These are phyloP conservation scores for Enoplosus armatus DNA, from an alignment of 2,797 vertebrate species.

Conservation along the genomic window DNA sequence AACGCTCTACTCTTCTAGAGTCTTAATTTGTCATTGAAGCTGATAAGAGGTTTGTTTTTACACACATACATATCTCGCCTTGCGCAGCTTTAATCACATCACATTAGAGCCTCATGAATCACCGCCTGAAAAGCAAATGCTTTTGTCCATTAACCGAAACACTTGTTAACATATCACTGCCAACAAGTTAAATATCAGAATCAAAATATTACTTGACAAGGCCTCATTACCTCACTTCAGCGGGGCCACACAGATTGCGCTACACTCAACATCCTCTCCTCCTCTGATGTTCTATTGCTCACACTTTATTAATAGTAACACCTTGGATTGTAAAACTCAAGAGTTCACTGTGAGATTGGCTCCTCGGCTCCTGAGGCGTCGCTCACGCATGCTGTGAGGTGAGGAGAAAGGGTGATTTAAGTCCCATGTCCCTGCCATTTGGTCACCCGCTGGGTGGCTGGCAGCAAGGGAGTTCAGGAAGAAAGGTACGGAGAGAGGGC, in stretches of 20 bases:
- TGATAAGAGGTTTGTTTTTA: not conserved
- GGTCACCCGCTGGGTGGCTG: constrained; percentile 50
- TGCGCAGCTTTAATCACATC: not conserved
- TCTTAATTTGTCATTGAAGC: not conserved
- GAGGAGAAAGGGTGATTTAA: constrained; percentile 48
- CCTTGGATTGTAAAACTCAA: no score
- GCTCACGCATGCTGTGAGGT: constrained; percentile 41
- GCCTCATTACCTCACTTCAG: not conserved
- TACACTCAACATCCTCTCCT: not conserved
- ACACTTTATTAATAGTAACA: constrained; percentile 23
- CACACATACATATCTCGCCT: not conserved
- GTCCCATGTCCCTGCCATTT: constrained; percentile 15
- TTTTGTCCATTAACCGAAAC: not conserved
- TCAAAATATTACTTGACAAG: constrained; percentile 3
- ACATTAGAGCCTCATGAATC: not conserved
- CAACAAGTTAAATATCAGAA: not conserved
- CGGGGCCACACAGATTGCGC: not conserved
- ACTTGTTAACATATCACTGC: not conserved
- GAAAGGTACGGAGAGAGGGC: not conserved
- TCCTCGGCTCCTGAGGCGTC: constrained; percentile 6
- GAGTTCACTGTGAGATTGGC: constrained; percentile 10
- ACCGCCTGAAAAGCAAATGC: not conserved
- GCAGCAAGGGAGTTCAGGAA: constrained; percentile 18
- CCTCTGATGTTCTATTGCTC: not conserved
- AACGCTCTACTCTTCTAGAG: not conserved